Conservation (phyloP, 2,888 invertebrate genomes). For the Folsomia manolachei region DNA sequence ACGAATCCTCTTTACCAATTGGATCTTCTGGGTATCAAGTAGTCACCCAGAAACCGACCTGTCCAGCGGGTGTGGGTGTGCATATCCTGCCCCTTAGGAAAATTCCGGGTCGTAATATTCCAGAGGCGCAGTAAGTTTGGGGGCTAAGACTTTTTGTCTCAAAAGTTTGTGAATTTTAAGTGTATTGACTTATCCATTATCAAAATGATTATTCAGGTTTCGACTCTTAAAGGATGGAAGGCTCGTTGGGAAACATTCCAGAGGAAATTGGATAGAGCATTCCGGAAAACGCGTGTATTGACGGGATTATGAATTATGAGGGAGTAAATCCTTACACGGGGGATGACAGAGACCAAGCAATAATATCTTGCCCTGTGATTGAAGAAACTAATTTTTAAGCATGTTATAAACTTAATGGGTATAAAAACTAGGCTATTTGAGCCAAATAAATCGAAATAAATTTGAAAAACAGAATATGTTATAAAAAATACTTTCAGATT, state of each 20-base stretch:
- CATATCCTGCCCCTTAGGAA: slow-evolving; percentile 35
- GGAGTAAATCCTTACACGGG: slow-evolving; percentile 22
- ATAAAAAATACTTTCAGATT: too few relatives aligned
- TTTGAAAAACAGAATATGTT: too few relatives aligned
- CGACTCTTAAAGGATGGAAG: slow-evolving; percentile 30
- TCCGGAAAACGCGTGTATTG: slow-evolving; percentile 28
- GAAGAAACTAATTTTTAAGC: too few relatives aligned
- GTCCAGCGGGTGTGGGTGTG: slow-evolving; percentile 30
- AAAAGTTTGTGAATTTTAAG: neutral
- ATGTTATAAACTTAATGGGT: too few relatives aligned
- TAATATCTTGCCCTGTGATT: slow-evolving; percentile 31
- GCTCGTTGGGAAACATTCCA: slow-evolving; percentile 31
- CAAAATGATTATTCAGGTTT: slow-evolving; percentile 23
- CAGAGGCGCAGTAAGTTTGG: slow-evolving; percentile 35
- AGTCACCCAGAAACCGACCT: slow-evolving; percentile 28
- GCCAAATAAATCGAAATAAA: too few relatives aligned
- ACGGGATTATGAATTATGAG: slow-evolving; percentile 36
- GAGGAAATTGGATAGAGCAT: slow-evolving; percentile 36
- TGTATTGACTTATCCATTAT: neutral
- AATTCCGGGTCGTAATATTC: slow-evolving; percentile 22
- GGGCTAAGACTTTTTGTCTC: too few relatives aligned
- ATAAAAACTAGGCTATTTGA: too few relatives aligned
- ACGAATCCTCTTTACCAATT: neutral
- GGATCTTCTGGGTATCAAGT: slow-evolving; percentile 17
- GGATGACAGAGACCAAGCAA: slow-evolving; percentile 30